Evolutionary conservation across 2,797 vertebrate species (phyloP).

Genomic region (Pseudochaenichthys georgianus): DNA sequence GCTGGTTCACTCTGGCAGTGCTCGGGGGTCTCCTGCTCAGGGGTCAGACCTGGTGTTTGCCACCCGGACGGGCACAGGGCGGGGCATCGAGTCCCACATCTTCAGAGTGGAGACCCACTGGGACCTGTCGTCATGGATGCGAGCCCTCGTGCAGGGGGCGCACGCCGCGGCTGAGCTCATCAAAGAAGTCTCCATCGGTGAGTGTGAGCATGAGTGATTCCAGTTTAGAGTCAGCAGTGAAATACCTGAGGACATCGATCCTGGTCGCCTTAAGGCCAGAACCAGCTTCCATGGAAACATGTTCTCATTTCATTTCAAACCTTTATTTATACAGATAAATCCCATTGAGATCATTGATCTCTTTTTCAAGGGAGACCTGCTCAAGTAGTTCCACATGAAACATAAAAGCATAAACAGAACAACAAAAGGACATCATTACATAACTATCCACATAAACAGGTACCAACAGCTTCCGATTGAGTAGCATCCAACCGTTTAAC

Average conservation of each 20-base stretch:
- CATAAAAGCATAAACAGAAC: no score
- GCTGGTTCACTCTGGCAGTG: constrained; percentile 92
- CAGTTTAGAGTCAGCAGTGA: background rate
- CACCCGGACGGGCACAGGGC: constrained; percentile 92
- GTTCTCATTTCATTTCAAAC: no score
- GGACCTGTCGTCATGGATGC: constrained; percentile 95
- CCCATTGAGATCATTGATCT: no score
- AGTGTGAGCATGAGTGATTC: constrained; percentile 33
- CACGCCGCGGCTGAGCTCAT: constrained; percentile 92
- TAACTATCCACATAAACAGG: no score
- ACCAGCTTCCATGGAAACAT: background rate
- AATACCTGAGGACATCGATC: background rate
- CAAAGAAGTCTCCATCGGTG: constrained; percentile 96
- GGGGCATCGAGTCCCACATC: constrained; percentile 93
- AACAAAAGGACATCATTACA: no score
- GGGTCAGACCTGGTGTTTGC: constrained; percentile 93
- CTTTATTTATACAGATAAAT: no score
- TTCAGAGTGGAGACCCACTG: constrained; percentile 96
- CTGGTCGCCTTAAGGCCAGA: background rate
- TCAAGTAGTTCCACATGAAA: no score
- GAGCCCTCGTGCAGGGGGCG: constrained; percentile 93
- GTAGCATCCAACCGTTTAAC: no score
- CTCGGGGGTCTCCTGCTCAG: constrained; percentile 88
- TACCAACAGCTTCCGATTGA: no score
- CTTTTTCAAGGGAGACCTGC: no score